These are phyloP conservation scores for Sibirionetta formosa DNA, from an alignment of 2,797 vertebrate genomes.

Conservation along the genomic window DNA sequence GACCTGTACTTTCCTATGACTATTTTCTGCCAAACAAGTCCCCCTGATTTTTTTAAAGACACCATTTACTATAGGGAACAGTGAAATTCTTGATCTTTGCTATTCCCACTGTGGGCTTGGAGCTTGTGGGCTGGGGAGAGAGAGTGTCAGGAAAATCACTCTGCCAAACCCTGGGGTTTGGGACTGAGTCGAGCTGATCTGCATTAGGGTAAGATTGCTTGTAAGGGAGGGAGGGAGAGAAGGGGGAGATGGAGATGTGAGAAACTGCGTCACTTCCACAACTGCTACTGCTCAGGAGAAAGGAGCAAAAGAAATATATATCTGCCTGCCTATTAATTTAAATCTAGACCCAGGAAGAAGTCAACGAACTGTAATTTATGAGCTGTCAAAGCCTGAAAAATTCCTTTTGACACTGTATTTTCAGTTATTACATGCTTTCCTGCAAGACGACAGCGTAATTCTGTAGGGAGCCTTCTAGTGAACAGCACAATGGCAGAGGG, in stretches of 20 bases:
- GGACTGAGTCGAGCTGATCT: not conserved
- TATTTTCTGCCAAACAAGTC: not conserved
- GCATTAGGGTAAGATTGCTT: not conserved
- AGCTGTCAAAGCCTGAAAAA: conserved; percentile 84
- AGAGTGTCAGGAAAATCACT: fast-evolving
- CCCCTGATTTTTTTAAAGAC: not conserved
- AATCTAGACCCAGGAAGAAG: conserved; percentile 80
- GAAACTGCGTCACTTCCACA: conserved; percentile 26
- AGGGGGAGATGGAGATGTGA: not conserved
- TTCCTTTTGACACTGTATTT: conserved; percentile 84
- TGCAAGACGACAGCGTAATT: conserved; percentile 77
- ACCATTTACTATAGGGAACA: not conserved
- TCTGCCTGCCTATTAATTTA: conserved; percentile 82
- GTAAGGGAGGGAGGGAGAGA: not conserved
- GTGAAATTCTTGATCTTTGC: not conserved
- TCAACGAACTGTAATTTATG: conserved; percentile 84
- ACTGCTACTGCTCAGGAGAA: conserved; percentile 34
- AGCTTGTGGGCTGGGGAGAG: not conserved
- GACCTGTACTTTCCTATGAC: not conserved
- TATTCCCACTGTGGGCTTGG: not conserved
- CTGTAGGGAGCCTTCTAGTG: conserved; percentile 75
- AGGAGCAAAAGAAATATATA: conserved; percentile 78
- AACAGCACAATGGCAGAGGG: conserved; percentile 75
- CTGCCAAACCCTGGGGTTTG: not conserved
- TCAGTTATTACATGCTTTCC: conserved; percentile 82